Percentiles rank a stretch among this genome's conserved stretches.
Conservation (phyloP, 2,888 invertebrate genomes). For the Drosophila mimica region DNA sequence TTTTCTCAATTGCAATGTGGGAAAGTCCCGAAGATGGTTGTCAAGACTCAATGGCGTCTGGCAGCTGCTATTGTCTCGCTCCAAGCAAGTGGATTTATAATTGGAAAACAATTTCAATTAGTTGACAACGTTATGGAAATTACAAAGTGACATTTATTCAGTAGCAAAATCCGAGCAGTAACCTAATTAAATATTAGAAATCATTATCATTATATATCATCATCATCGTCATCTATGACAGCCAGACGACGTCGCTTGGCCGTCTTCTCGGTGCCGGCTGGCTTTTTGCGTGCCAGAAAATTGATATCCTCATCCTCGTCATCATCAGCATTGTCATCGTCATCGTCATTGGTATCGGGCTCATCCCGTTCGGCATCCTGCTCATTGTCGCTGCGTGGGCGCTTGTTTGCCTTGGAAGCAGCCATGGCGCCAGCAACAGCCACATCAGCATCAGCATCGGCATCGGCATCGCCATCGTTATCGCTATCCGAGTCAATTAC, state of each 20-base stretch:
- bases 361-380: slow-evolving; percentile 44
- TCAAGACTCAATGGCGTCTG: neutral
- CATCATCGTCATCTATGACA: slow-evolving; percentile 83
- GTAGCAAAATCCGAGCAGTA: slow-evolving; percentile 29
- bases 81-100: neutral
- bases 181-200: slow-evolving; percentile 60
- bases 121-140: slow-evolving; percentile 35
- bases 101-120: slow-evolving; percentile 36
- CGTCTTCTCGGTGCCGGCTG: slow-evolving; percentile 67
- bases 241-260: slow-evolving; percentile 84
- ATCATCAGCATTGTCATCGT: slow-evolving; percentile 29
- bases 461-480: slow-evolving; percentile 51
- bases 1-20: neutral
- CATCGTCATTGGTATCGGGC: slow-evolving; percentile 31
- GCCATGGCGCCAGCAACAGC: slow-evolving; percentile 50
- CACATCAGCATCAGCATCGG: no score
- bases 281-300: slow-evolving; percentile 81
- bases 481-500: slow-evolving; percentile 85
- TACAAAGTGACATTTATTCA: slow-evolving; percentile 56
- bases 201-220: slow-evolving; percentile 65
- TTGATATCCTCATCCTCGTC: slow-evolving; percentile 75
- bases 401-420: slow-evolving; percentile 75
- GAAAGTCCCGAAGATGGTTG: neutral
- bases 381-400: slow-evolving; percentile 72
- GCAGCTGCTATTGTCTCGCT: neutral